Evolutionary conservation across 1,140 invertebrate genomes (phyloP).

Genomic region (Berghia stephanieae): DNA sequence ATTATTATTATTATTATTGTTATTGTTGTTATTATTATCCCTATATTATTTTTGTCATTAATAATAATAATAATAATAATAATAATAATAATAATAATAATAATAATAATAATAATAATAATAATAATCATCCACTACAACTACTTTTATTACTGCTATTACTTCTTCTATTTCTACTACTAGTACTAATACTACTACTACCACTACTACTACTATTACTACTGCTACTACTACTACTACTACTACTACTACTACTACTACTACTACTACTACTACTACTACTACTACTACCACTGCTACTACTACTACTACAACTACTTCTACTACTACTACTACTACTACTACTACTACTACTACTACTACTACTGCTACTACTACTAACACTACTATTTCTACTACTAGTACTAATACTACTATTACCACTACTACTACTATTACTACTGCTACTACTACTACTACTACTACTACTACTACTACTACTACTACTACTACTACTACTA

Average conservation of each 20-base stretch:
- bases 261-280: not conserved
- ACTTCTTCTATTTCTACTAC: too few relatives aligned
- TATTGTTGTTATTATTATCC: too few relatives aligned
- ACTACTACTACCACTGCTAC: not conserved
- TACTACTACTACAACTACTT: conserved; percentile 5
- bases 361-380: not conserved
- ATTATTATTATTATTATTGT: too few relatives aligned
- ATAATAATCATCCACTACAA: too few relatives aligned
- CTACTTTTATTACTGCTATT: conserved; percentile 15
- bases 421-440: conserved; percentile 15
- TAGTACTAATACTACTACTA: too few relatives aligned
- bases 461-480: not conserved
- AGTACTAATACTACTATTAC: too few relatives aligned
- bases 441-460: conserved; percentile 9
- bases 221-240: conserved; percentile 4
- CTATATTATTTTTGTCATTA: too few relatives aligned
- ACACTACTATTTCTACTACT: too few relatives aligned
- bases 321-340: not conserved
- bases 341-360: conserved; percentile 12
- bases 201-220: too few relatives aligned
- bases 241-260: conserved; percentile 14
- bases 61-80: too few relatives aligned
- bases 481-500: not conserved
- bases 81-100: too few relatives aligned
- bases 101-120: too few relatives aligned